A percentile compares a stretch with the other conserved stretches of the same genome.
These are phyloP conservation scores for Neodiprion virginianus DNA, from an alignment of 1,140 invertebrate genomes.

Conservation along the genomic window DNA sequence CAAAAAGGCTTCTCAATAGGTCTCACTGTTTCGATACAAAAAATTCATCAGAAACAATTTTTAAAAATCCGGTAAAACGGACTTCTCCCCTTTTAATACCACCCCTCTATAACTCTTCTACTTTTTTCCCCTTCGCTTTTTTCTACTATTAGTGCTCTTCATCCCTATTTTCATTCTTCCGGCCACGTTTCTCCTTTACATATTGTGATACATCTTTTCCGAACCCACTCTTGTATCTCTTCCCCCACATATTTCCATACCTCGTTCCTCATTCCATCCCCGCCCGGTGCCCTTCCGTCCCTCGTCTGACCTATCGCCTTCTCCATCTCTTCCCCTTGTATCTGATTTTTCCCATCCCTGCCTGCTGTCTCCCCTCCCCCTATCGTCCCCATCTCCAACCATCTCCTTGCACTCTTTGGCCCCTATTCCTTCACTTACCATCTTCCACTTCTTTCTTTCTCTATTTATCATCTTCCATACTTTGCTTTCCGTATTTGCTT, in stretches of 20 bases:
- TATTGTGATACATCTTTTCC: background rate
- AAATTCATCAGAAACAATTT: background rate
- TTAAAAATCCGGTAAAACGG: background rate
- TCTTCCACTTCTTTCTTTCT: no score
- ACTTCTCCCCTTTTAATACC: background rate
- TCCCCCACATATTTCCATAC: conserved; percentile 15
- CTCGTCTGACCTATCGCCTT: conserved; percentile 6
- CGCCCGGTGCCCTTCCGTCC: conserved; percentile 10
- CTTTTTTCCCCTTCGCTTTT: background rate
- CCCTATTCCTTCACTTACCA: no score
- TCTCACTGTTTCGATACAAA: background rate
- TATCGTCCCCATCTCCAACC: background rate
- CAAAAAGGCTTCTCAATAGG: conserved; percentile 8
- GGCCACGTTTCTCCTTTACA: no score
- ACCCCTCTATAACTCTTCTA: background rate
- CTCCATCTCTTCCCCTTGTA: conserved; percentile 12
- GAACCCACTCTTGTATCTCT: background rate
- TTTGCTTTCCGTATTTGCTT: no score
- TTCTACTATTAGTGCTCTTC: background rate
- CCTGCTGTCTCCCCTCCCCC: background rate
- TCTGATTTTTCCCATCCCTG: conserved; percentile 4
- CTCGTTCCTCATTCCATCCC: conserved; percentile 20
- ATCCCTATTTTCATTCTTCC: no score
- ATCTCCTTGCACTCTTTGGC: no score
- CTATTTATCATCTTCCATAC: no score